Conservation (phyloP, 2,113 vertebrate genomes). For the Piprites chloris region DNA sequence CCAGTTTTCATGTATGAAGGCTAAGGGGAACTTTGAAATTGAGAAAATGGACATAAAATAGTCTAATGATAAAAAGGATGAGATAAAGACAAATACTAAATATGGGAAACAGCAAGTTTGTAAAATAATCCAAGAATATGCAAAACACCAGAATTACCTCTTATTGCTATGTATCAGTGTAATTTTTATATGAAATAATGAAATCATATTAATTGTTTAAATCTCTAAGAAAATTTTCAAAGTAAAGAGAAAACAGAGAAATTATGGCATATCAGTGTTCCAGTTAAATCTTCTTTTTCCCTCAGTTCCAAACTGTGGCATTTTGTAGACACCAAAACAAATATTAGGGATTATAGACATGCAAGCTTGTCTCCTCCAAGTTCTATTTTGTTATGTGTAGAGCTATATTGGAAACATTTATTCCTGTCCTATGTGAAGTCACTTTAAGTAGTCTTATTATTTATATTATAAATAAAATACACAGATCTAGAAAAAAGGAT, state of each 20-base stretch:
- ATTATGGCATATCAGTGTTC: background rate
- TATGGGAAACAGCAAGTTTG: background rate
- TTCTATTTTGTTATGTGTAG: background rate
- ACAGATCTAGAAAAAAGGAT: background rate
- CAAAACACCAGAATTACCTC: background rate
- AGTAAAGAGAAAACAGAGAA: background rate
- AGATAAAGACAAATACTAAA: background rate
- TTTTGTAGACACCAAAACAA: background rate
- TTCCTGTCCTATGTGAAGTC: background rate
- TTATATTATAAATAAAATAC: background rate
- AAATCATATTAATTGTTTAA: background rate
- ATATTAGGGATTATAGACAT: background rate
- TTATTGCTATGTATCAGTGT: background rate
- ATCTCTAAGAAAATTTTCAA: background rate
- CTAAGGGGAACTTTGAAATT: background rate
- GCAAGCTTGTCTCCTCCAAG: background rate
- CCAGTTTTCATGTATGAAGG: background rate
- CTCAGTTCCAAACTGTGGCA: background rate
- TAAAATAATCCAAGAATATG: background rate
- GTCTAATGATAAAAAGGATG: background rate
- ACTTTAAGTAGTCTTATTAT: background rate
- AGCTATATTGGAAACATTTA: background rate
- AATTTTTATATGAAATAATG: background rate
- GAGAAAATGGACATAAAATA: background rate
- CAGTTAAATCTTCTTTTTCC: background rate